phyloP scores from a whole-genome alignment of 2,113 vertebrate species.

The Mystacornis crossleyi region DNA sequence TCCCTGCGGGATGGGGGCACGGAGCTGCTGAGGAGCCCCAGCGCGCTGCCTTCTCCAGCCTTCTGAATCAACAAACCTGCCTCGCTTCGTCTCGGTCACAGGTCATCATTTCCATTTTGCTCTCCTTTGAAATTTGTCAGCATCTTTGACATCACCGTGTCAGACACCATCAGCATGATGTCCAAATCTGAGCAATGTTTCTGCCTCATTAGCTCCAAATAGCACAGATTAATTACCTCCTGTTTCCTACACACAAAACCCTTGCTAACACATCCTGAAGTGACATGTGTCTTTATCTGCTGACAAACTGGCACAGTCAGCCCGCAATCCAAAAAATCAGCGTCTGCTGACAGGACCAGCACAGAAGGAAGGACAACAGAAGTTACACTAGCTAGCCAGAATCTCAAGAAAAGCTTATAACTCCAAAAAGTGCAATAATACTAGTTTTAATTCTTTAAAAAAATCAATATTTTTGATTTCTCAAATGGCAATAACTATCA shows the following conservation, averaged over 20 bases:
- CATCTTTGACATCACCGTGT: neutral
- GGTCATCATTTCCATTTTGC: neutral
- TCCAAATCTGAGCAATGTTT: neutral
- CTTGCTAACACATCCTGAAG: neutral
- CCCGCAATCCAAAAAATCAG: neutral
- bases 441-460: neutral
- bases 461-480: neutral
- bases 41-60: neutral
- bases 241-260: neutral
- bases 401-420: neutral
- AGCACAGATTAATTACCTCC: conserved; percentile 20
- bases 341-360: neutral
- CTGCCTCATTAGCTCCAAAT: conserved; percentile 12
- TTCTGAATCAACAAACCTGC: neutral
- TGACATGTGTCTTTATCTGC: neutral
- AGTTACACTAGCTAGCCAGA: neutral
- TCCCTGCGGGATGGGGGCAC: rapidly evolving
- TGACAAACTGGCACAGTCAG: neutral
- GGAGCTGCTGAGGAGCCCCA: neutral
- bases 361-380: neutral
- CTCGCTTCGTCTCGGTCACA: neutral
- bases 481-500: neutral
- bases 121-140: neutral
- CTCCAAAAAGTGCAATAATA: neutral
- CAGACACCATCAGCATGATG: neutral